These are phyloP conservation scores for Drosophila hydei DNA, from an alignment of 1,140 invertebrate species.

Conservation along the genomic window DNA sequence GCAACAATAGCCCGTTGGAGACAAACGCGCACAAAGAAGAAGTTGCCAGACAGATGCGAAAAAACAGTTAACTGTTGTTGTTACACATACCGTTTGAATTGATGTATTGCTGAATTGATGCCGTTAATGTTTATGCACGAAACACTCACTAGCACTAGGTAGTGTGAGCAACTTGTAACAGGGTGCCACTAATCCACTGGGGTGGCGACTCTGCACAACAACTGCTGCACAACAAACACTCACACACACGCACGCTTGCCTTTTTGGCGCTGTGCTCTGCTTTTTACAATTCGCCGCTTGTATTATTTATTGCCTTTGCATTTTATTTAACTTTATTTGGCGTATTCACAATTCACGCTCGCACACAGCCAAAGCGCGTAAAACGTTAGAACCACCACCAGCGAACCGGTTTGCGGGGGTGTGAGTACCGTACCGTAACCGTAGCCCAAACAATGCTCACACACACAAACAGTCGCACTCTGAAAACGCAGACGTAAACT, in stretches of 20 bases:
- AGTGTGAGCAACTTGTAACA: conserved; percentile 67
- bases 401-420: conserved; percentile 70
- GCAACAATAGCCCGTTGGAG: conserved; percentile 6
- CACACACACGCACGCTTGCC: conserved; percentile 21
- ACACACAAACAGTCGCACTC: conserved; percentile 38
- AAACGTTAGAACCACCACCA: conserved; percentile 55
- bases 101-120: not conserved
- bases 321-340: conserved; percentile 54
- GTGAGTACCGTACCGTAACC: conserved; percentile 56
- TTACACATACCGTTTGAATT: conserved; percentile 27
- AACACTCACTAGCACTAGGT: conserved; percentile 35
- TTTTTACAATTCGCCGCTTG: conserved; percentile 40
- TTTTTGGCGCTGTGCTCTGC: conserved; percentile 61
- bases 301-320: conserved; percentile 51
- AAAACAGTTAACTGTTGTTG: not conserved
- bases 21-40: conserved; percentile 37
- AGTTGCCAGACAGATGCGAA: conserved; percentile 38
- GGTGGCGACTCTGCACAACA: conserved; percentile 74
- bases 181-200: conserved; percentile 78
- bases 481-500: conserved; percentile 50
- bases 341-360: conserved; percentile 22
- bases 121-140: conserved; percentile 39
- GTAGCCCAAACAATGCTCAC: conserved; percentile 54
- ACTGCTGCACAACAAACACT: conserved; percentile 49
- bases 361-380: conserved; percentile 35